Percentiles rank a stretch among this genome's conserved stretches.
Conservation (phyloP, 2,888 invertebrate species). For the Eutolmus rufibarbis region DNA sequence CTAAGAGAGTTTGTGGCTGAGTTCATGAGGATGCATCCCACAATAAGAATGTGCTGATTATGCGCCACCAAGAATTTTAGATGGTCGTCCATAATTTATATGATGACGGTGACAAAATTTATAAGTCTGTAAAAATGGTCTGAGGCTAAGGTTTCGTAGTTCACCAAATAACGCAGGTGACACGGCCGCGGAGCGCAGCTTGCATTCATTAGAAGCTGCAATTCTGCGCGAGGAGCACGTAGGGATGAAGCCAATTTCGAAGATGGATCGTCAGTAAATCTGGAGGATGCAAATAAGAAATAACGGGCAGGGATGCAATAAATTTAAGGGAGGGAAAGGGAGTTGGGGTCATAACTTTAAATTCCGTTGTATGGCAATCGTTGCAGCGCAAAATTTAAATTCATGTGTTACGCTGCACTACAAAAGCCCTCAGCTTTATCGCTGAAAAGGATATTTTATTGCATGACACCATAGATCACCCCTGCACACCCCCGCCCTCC, state of each 20-base stretch:
- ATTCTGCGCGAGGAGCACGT: background rate
- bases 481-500: background rate
- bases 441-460: constrained; percentile 20
- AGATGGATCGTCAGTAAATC: background rate
- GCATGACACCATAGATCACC: background rate
- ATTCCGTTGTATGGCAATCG: background rate
- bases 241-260: background rate
- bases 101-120: background rate
- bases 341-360: background rate
- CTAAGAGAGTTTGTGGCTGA: background rate
- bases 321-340: background rate
- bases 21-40: background rate
- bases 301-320: background rate
- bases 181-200: background rate
- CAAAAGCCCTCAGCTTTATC: background rate
- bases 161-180: background rate
- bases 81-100: background rate
- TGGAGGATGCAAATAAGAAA: background rate
- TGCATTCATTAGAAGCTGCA: background rate
- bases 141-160: background rate
- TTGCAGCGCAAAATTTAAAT: constrained; percentile 2
- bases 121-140: background rate
- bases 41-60: background rate
- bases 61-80: background rate
- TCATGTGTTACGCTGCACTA: background rate